phyloP scores from a whole-genome alignment of 2,888 invertebrate genomes.

The Aromia moschata region DNA sequence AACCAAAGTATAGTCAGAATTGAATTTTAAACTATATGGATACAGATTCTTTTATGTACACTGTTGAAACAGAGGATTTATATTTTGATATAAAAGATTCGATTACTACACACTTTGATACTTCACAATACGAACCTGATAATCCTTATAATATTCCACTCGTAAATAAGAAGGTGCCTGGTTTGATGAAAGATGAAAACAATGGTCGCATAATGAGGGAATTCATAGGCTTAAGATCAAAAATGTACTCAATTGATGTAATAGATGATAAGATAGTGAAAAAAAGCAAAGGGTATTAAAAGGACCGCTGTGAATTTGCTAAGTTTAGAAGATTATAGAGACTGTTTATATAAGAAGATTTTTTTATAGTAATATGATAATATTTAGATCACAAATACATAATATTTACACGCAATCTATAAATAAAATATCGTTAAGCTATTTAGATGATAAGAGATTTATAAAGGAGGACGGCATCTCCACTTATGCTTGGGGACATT shows the following conservation, averaged over 20 bases:
- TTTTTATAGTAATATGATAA: conserved; percentile 20
- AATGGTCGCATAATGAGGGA: conserved; percentile 1
- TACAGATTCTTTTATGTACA: conserved; percentile 34
- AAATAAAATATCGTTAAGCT: conserved; percentile 29
- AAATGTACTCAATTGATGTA: conserved; percentile 1
- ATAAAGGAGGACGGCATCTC: conserved; percentile 17
- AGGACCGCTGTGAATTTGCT: conserved; percentile 4
- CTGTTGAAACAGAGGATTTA: conserved; percentile 23
- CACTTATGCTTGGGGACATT: conserved; percentile 33
- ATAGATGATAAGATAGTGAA: conserved; percentile 1
- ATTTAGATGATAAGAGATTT: conserved; percentile 26
- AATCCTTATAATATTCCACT: conserved; percentile 1
- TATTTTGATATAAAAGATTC: conserved; percentile 34
- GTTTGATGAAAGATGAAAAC: conserved; percentile 16
- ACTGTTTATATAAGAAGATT: conserved; percentile 26
- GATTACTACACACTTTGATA: conserved; percentile 35
- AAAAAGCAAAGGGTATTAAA: conserved; percentile 31
- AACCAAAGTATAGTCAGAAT: conserved; percentile 20
- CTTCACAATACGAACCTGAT: conserved; percentile 37
- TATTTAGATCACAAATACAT: conserved; percentile 28
- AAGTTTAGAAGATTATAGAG: conserved; percentile 23
- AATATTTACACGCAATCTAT: conserved; percentile 28
- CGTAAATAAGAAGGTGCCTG: conserved; percentile 8
- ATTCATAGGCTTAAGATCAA: conserved; percentile 2
- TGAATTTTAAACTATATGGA: conserved; percentile 35